A percentile compares a stretch with the other conserved stretches of the same genome.
These are phyloP conservation scores for Drosophila orosa DNA, from an alignment of 1,140 invertebrate genomes.

Conservation along the genomic window DNA sequence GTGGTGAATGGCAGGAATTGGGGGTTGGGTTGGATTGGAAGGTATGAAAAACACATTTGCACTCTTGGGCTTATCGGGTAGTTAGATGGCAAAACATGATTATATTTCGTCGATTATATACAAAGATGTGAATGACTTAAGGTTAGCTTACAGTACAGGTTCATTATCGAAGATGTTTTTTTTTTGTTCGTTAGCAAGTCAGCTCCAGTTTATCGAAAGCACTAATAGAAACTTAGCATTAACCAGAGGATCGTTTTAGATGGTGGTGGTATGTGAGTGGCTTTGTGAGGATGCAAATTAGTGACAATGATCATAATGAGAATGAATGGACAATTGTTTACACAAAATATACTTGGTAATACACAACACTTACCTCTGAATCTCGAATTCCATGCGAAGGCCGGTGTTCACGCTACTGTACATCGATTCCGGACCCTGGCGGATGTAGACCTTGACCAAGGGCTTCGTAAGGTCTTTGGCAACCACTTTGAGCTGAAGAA, in stretches of 20 bases:
- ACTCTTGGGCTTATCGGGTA: slow-evolving; percentile 25
- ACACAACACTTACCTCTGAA: slow-evolving; percentile 62
- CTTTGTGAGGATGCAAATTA: slow-evolving; percentile 10
- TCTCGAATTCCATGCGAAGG: slow-evolving; percentile 74
- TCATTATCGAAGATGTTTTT: slow-evolving; percentile 35
- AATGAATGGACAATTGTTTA: slow-evolving; percentile 11
- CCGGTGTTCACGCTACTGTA: slow-evolving; percentile 73
- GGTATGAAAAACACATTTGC: slow-evolving; percentile 47
- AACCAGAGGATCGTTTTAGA: slow-evolving; percentile 48
- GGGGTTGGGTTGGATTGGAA: not conserved
- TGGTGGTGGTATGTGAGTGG: slow-evolving; percentile 1
- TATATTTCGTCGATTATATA: slow-evolving; percentile 42
- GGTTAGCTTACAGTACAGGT: slow-evolving; percentile 69
- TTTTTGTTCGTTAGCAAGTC: slow-evolving; percentile 63
- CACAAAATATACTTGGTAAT: too few relatives aligned
- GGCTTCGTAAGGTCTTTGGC: slow-evolving; percentile 46
- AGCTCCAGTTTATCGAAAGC: slow-evolving; percentile 76
- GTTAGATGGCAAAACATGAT: slow-evolving; percentile 16
- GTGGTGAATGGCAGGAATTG: not conserved
- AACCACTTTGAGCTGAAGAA: slow-evolving; percentile 65
- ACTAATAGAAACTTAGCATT: slow-evolving; percentile 73
- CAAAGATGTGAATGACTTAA: slow-evolving; percentile 45
- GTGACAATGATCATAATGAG: slow-evolving; percentile 27
- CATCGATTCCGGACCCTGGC: slow-evolving; percentile 52
- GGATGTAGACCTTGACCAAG: slow-evolving; percentile 65